These are phyloP conservation scores for Helicoverpa assulta DNA, from an alignment of 2,888 invertebrate genomes.

Conservation along the genomic window DNA sequence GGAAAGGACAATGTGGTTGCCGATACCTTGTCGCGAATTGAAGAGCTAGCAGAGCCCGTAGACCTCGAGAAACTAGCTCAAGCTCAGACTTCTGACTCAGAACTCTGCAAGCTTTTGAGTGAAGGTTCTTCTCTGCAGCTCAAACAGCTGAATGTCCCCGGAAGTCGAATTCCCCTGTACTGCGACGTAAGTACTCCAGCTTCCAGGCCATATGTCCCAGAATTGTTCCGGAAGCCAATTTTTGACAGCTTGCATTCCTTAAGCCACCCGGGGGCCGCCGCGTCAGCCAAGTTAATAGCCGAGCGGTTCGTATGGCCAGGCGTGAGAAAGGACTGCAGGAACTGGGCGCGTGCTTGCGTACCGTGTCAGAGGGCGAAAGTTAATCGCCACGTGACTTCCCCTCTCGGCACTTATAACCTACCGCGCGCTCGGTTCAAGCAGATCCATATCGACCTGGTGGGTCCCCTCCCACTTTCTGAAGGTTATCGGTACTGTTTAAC, in stretches of 20 bases:
- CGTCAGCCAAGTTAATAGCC: too few relatives aligned
- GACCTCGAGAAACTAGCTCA: slow-evolving; percentile 18
- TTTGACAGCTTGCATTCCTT: too few relatives aligned
- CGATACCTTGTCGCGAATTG: slow-evolving; percentile 60
- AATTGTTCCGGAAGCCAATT: too few relatives aligned
- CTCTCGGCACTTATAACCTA: slow-evolving; percentile 22
- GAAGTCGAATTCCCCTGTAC: too few relatives aligned
- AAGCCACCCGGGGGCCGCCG: too few relatives aligned
- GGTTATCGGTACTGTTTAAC: too few relatives aligned
- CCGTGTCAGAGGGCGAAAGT: slow-evolving; percentile 38
- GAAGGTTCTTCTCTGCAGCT: slow-evolving; percentile 18
- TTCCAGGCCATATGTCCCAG: too few relatives aligned
- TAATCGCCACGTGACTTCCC: slow-evolving; percentile 35
- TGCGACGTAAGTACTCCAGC: too few relatives aligned
- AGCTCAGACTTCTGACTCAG: slow-evolving; percentile 16
- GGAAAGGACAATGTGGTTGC: slow-evolving; percentile 26
- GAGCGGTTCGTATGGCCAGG: slow-evolving; percentile 52
- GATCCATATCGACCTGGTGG: too few relatives aligned
- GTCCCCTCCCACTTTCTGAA: too few relatives aligned
- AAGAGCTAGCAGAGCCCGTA: slow-evolving; percentile 21
- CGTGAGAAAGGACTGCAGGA: slow-evolving; percentile 39
- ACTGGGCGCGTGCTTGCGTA: slow-evolving; percentile 34
- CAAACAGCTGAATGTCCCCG: too few relatives aligned
- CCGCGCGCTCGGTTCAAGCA: too few relatives aligned
- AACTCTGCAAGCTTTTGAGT: slow-evolving; percentile 4